These are phyloP conservation scores for Drusus annulatus DNA, from an alignment of 1,140 invertebrate genomes.

Conservation along the genomic window DNA sequence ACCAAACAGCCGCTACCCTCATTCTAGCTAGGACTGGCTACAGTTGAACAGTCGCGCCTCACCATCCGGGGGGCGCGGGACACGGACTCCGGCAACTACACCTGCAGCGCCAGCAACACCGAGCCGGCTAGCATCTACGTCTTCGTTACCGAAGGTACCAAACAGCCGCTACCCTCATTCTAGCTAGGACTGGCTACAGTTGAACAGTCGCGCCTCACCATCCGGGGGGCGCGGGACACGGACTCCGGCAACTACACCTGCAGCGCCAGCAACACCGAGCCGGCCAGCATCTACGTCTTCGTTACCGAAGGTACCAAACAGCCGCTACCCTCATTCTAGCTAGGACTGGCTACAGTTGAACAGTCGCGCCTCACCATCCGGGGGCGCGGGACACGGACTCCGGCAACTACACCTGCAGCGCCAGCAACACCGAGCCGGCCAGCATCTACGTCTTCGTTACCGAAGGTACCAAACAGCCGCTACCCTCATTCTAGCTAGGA, in stretches of 20 bases:
- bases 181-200: too few relatives aligned
- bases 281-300: too few relatives aligned
- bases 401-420: slow-evolving; percentile 92
- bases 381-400: slow-evolving; percentile 89
- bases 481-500: too few relatives aligned
- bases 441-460: slow-evolving; percentile 92
- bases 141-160: slow-evolving; percentile 89
- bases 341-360: too few relatives aligned
- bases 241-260: too few relatives aligned
- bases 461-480: slow-evolving; percentile 76
- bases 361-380: slow-evolving; percentile 86
- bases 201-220: too few relatives aligned
- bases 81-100: slow-evolving; percentile 92
- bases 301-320: too few relatives aligned
- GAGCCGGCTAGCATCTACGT: slow-evolving; percentile 91
- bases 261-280: too few relatives aligned
- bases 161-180: too few relatives aligned
- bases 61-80: slow-evolving; percentile 87
- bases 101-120: slow-evolving; percentile 90
- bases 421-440: slow-evolving; percentile 90
- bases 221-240: too few relatives aligned
- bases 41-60: slow-evolving; percentile 80
- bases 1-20: slow-evolving; percentile 45
- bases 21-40: too few relatives aligned
- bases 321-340: too few relatives aligned